A percentile compares a stretch with the other conserved stretches of the same genome.
Conservation (phyloP, 2,113 vertebrate species). For the Neodontobutis hainanensis region DNA sequence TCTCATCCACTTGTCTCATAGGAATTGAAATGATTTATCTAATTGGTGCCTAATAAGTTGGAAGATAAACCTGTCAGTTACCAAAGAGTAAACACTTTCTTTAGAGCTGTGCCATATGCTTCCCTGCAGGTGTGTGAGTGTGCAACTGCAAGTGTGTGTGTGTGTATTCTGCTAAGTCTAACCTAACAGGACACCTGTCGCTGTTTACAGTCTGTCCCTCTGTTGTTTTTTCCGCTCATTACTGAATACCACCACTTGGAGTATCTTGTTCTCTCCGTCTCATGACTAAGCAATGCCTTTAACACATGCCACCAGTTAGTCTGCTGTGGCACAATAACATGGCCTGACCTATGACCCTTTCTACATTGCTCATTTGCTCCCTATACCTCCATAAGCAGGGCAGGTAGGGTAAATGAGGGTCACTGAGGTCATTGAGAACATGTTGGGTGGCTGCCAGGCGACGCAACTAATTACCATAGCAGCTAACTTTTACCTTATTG, state of each 20-base stretch:
- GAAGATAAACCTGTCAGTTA: conserved; percentile 41
- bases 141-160: conserved; percentile 22
- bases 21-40: conserved; percentile 16
- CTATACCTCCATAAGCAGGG: conserved; percentile 57
- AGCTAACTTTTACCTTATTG: conserved; percentile 6
- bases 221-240: conserved; percentile 74
- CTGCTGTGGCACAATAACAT: conserved; percentile 49
- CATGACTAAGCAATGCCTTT: conserved; percentile 25
- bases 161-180: conserved; percentile 34
- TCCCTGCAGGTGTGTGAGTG: conserved; percentile 30
- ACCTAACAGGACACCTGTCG: conserved; percentile 69
- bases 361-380: conserved; percentile 54
- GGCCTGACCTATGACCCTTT: conserved; percentile 64
- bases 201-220: conserved; percentile 63
- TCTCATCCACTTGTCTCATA: neutral
- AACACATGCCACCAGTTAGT: conserved; percentile 46
- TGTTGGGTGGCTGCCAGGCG: conserved; percentile 36
- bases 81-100: conserved; percentile 58
- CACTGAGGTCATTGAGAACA: conserved; percentile 52
- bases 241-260: conserved; percentile 60
- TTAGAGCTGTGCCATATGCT: conserved; percentile 60
- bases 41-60: conserved; percentile 37
- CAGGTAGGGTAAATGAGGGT: conserved; percentile 59
- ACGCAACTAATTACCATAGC: conserved; percentile 47
- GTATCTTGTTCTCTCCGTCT: conserved; percentile 45